These are phyloP conservation scores for Scolopax rusticola DNA, from an alignment of 2,797 vertebrate species.

Conservation along the genomic window DNA sequence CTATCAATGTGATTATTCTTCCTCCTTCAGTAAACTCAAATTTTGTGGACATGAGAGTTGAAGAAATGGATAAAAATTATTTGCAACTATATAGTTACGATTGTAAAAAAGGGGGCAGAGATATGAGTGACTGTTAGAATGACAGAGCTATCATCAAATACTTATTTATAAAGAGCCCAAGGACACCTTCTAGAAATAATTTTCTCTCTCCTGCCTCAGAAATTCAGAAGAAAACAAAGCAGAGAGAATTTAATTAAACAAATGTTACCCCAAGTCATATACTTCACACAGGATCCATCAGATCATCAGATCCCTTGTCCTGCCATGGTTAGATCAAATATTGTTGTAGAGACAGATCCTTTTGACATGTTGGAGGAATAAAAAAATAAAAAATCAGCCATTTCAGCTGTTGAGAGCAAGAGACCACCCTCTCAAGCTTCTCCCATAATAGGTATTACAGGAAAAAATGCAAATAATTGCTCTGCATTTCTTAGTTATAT, in stretches of 20 bases:
- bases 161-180: neutral
- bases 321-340: neutral
- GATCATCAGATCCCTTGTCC: neutral
- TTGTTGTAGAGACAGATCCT: neutral
- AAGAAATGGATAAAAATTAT: neutral
- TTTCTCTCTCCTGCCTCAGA: neutral
- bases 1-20: neutral
- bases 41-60: neutral
- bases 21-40: neutral
- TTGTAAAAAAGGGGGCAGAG: neutral
- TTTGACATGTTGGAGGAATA: neutral
- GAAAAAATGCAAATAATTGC: neutral
- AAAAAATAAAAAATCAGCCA: neutral
- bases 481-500: neutral
- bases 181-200: neutral
- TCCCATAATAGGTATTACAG: neutral
- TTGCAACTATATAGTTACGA: neutral
- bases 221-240: neutral
- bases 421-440: neutral
- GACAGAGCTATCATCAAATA: neutral
- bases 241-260: neutral
- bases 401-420: neutral
- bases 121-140: neutral
- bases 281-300: neutral
- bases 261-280: neutral